Base-by-base conservation (phyloP, 2,797 vertebrate genomes). In the Synanceia verrucosa region DNA sequence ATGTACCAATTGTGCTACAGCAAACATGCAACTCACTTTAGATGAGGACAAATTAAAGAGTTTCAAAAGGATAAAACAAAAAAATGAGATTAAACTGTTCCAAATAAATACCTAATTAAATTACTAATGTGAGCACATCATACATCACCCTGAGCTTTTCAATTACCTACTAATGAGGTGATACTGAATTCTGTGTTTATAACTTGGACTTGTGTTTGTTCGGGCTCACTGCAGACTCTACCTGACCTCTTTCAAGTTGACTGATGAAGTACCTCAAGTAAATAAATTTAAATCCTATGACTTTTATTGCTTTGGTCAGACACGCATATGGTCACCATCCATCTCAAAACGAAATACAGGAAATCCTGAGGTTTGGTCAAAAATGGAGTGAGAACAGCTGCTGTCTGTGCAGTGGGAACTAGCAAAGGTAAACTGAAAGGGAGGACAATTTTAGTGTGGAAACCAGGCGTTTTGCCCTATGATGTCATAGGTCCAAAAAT, bases 401-500 rank as follows among this genome's bases (percentile, higher is more conserved):
- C 79, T 66, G 78, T 77, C 69, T 73, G 12, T 44, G 68, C 71
- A 72, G 70, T 87, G 86, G 83, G 86, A 88, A 83, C 61, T 4
- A 23, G 63, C 26, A 56, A 82, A 87, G 84, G 88, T 89, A 82
- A 73, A 80, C 68, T 64, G 57, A 76, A 75, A 73, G 58, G 73
- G 69, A 52, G 76, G 73, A 81, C 68, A 72, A 82, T 72, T 83
- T 85, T 53, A 11, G 70, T 36, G 70, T 11, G 82, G 88, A 93
- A 93, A 90, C 67, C 76, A 82, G 91, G 85, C 88, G 74, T 70
- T 77, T 71, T 86, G 86, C 90, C 86, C 52, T 79, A 81, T 94
- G 93, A 94, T 91, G 92, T 94, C 92, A 94, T 91, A 9, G 61
- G 85, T 87, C 86, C 81, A 80, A 91, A 89, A 90, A 75, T 63